Conservation (phyloP, 2,797 vertebrate genomes). For the Poliocrania exsul region DNA sequence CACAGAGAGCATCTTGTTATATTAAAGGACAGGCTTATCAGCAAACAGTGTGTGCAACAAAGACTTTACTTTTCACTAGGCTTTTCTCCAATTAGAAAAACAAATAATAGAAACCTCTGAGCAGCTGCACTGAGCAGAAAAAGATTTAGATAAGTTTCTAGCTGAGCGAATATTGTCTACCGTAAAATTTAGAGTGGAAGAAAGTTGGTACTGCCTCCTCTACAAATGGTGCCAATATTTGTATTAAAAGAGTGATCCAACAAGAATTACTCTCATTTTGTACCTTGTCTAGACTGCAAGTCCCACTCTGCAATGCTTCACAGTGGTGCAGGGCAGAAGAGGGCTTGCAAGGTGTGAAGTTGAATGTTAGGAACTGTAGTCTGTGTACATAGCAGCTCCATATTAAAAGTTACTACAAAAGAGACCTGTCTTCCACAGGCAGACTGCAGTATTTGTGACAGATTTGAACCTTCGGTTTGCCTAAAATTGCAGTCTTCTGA, state of each 20-base stretch:
- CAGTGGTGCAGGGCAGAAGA: background rate
- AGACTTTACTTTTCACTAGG: slow-evolving; percentile 4
- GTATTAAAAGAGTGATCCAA: background rate
- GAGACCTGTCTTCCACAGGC: background rate
- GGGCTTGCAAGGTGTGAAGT: background rate
- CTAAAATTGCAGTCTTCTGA: background rate
- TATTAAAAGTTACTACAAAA: background rate
- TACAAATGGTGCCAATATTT: background rate
- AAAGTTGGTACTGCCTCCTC: background rate
- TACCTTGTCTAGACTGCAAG: background rate
- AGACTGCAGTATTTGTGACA: background rate
- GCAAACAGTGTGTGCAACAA: background rate
- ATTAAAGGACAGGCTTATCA: background rate
- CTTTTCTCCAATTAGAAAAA: slow-evolving; percentile 29
- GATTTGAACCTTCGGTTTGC: background rate
- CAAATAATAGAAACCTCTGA: background rate
- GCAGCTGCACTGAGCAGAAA: background rate
- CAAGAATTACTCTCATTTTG: background rate
- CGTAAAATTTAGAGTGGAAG: background rate
- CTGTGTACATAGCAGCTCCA: background rate
- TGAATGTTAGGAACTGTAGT: background rate
- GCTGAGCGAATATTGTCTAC: background rate
- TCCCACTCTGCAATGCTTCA: background rate
- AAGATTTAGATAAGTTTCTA: background rate
- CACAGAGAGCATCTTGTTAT: background rate